Evolutionary conservation across 2,113 vertebrate genomes (phyloP), one percentile per base, ranked within the genome.

Genomic region (Pleuronectes platessa): DNA sequence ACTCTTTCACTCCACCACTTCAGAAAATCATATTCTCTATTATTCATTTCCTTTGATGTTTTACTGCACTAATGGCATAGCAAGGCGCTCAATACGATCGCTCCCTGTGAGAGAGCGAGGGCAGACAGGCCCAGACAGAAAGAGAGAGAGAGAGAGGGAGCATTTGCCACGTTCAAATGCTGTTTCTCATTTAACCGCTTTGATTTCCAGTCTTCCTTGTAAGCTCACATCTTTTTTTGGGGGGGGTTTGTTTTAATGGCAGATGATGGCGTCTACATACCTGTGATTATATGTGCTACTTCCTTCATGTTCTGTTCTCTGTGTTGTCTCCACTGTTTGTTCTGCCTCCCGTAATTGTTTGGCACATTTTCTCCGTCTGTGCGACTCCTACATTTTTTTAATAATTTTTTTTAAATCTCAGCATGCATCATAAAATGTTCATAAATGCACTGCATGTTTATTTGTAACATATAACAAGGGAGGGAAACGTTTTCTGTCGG

Each of bases 11-110:
- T 92, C 83, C 73, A 80, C 84, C 87, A 89, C 90, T 93, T 89
- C 85, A 89, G 78, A 93, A 90, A 93, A 90, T 93, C 91, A 88
- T 90, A 88, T 80, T 91, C 90, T 94, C 88, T 89, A 92, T 93
- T 93, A 93, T 93, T 94, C 83, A 93, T 92, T 93, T 93, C 89
- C 90, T 93, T 93, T 90, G 91, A 92, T 93, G 91, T 93, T 92
- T 83, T 85, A 87, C 87, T 87, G 89, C 86, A 84, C 87, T 90
- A 93, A 93, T 92, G 90, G 88, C 90, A 86, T 89, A 88, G 92
- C 91, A 85, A 93, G 92, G 88, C 83, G 56, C 89, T 92, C 92
- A 91, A 87, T 92, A 92, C 82, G 79, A 90, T 88, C 84, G 83
- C 90, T 90, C 88, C 80, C 84, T 85, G 81, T 63, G 82, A 85